Evolutionary conservation across 2,797 vertebrate genomes (phyloP), one percentile per base, ranked within the genome.

Genomic region (Leptatherina wallacei): DNA sequence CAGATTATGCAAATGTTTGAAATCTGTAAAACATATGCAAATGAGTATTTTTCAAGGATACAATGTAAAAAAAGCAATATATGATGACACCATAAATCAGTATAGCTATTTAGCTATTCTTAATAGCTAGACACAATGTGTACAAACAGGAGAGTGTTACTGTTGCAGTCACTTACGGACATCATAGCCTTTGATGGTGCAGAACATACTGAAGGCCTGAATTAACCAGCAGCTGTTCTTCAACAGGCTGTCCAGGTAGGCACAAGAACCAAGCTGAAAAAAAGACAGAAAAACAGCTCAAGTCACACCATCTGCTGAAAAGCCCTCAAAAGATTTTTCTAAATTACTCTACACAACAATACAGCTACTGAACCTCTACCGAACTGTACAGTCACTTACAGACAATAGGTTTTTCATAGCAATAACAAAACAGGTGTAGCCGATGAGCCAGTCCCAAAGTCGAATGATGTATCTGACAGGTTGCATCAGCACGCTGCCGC

Each of bases 121-220:
- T 22, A 22, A 9, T 49, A 49, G 47, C 27, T 56, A 1, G 4
- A 30, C 14, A 18, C 54, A 30, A 7, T 6, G 52, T 30, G 12
- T 30, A 29, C 1, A 72, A 40, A 76, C 24, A 42, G 2, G 52
- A 35, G 11, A 49, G 61, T 4, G 18, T 54, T 3, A 29, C 40
- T 60, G 51, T 73, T 24, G 16, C 20, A 58, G 65, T 62, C 42
- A 91, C 94, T 94, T 82, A 95, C 94, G 91, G 57, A 94, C 6
- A 10, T 91, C 83, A 33, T 94, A 95, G 52, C 91, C 95, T 73
- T 94, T 89, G 62, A 95, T 94, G 32, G 95, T 94, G 81, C 94
- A 95, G 84, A 93, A 91, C 93, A 95, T 93, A 78, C 94, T 94
- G 67, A 95, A 94, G 1, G 94, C 89, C 66, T 94, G 95, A 73